A percentile compares a stretch with the other conserved stretches of the same genome.
Conservation (phyloP, 2,888 invertebrate species). For the Papilio demoleus region DNA sequence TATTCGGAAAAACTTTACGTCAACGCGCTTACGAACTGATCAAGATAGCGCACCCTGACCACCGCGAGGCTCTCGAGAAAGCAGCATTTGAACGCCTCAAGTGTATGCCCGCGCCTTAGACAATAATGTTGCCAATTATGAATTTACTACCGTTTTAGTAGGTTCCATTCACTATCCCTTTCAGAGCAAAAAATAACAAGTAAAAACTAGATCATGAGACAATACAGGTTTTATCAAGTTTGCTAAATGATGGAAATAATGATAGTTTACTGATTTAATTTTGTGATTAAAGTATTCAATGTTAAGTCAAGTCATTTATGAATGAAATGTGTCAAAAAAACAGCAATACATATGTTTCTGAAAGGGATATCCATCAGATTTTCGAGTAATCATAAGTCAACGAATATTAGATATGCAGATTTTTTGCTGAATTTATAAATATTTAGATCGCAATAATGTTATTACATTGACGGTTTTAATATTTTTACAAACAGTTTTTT, state of each 20-base stretch:
- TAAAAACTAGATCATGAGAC: not conserved
- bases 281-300: not conserved
- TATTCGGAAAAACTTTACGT: conserved; percentile 94
- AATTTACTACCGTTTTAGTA: conserved; percentile 14
- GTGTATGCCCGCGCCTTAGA: conserved; percentile 87
- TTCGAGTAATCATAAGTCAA: not conserved
- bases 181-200: too few species aligned
- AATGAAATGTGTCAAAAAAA: too few species aligned
- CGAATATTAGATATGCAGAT: not conserved
- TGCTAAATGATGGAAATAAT: not conserved
- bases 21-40: conserved; percentile 96
- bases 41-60: conserved; percentile 94
- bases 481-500: conserved; percentile 4
- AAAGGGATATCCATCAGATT: not conserved
- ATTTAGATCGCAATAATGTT: not conserved
- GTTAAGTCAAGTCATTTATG: not conserved
- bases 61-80: conserved; percentile 92
- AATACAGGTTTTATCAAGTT: too few species aligned
- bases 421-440: not conserved
- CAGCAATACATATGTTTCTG: not conserved
- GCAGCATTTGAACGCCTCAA: conserved; percentile 93
- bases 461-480: not conserved
- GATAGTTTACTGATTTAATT: not conserved
- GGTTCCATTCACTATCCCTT: not conserved
- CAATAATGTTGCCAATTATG: conserved; percentile 34